phyloP scores from a whole-genome alignment of 1,140 invertebrate species.

The Zaprionus vittiger region DNA sequence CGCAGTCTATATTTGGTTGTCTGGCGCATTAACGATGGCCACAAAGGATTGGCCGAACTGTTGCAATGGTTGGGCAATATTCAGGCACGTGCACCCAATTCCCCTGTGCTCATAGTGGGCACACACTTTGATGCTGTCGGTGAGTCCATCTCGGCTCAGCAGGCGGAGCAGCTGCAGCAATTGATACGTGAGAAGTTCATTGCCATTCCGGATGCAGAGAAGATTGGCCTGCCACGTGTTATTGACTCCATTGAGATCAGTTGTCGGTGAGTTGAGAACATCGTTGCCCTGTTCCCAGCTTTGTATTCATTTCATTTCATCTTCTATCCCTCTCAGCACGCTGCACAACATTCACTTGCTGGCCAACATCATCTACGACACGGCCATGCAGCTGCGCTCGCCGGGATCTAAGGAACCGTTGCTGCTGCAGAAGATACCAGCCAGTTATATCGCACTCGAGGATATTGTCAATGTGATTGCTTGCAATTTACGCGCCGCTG shows the following conservation, averaged over 20 bases:
- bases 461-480: constrained; percentile 94
- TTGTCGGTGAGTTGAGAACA: constrained; percentile 72
- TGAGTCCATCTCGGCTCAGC: constrained; percentile 88
- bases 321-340: constrained; percentile 86
- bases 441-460: constrained; percentile 97
- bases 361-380: constrained; percentile 97
- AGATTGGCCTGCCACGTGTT: constrained; percentile 96
- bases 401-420: constrained; percentile 95
- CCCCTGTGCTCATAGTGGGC: constrained; percentile 96
- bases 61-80: constrained; percentile 98
- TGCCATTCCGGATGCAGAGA: constrained; percentile 97
- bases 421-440: constrained; percentile 97
- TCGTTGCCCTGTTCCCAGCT: not conserved
- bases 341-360: constrained; percentile 96
- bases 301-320: not conserved
- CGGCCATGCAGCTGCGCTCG: constrained; percentile 95
- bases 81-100: constrained; percentile 96
- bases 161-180: constrained; percentile 94
- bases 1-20: constrained; percentile 97
- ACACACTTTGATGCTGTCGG: constrained; percentile 96
- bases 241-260: constrained; percentile 96
- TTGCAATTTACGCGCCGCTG: constrained; percentile 87
- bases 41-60: constrained; percentile 95
- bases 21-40: constrained; percentile 97
- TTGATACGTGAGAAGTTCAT: constrained; percentile 96